These are phyloP conservation scores for Percopsis transmontana DNA, from an alignment of 2,113 vertebrate genomes.

Conservation along the genomic window DNA sequence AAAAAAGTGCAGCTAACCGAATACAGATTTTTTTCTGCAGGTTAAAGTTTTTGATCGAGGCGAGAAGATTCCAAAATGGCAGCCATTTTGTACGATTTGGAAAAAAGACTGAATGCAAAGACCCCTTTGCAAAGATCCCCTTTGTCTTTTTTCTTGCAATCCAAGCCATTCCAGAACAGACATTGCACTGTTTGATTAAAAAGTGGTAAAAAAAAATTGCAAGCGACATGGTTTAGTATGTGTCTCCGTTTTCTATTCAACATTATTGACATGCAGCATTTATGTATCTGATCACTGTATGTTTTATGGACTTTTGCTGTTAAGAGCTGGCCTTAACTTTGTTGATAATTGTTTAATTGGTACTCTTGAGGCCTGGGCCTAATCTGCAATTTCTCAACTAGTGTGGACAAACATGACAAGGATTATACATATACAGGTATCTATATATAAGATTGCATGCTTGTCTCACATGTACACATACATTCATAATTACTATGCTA, in stretches of 20 bases:
- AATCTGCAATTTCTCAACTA: constrained; percentile 60
- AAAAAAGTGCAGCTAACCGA: constrained; percentile 37
- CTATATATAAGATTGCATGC: constrained; percentile 56
- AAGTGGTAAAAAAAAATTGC: constrained; percentile 34
- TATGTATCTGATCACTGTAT: constrained; percentile 67
- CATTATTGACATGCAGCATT: constrained; percentile 65
- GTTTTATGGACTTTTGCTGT: constrained; percentile 66
- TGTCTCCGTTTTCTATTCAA: constrained; percentile 38
- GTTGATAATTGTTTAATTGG: constrained; percentile 61
- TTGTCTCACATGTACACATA: constrained; percentile 58
- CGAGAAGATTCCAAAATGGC: not conserved
- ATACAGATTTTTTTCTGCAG: constrained; percentile 61
- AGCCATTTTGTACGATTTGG: constrained; percentile 25
- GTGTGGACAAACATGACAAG: constrained; percentile 63
- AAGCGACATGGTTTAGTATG: constrained; percentile 33
- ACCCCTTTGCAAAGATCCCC: constrained; percentile 17
- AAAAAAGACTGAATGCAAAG: constrained; percentile 42
- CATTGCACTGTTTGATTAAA: constrained; percentile 3
- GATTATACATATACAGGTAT: constrained; percentile 59
- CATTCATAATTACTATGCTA: constrained; percentile 64
- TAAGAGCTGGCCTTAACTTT: constrained; percentile 76
- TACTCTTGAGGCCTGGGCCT: constrained; percentile 66
- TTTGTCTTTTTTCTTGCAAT: constrained; percentile 16
- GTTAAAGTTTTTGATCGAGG: constrained; percentile 35
- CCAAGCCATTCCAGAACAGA: constrained; percentile 39